Percentiles rank a stretch among this genome's conserved stretches.
phyloP scores from a whole-genome alignment of 1,140 invertebrate genomes.

The Doryteuthis pealeii region DNA sequence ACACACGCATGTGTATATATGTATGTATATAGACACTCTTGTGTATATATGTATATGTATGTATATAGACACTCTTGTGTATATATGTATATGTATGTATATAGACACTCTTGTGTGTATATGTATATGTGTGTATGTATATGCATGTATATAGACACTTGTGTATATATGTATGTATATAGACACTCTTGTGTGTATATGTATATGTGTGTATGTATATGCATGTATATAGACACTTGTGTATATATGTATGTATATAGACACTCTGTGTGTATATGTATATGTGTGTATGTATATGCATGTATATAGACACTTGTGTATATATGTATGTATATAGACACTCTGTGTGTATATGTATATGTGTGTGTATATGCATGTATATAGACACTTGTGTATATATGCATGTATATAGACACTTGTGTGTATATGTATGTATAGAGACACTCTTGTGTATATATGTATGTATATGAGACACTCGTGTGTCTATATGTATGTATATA shows the following conservation, averaged over 20 bases:
- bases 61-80: background rate
- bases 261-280: background rate
- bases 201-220: background rate
- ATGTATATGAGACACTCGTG: no score
- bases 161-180: background rate
- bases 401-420: background rate
- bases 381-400: background rate
- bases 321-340: background rate
- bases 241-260: background rate
- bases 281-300: background rate
- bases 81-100: background rate
- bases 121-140: background rate
- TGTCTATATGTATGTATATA: no score
- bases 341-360: background rate
- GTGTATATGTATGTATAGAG: background rate
- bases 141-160: background rate
- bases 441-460: background rate
- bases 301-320: background rate
- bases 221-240: background rate
- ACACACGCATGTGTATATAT: background rate
- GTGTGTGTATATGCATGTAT: background rate
- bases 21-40: no score
- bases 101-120: background rate
- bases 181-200: background rate
- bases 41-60: no score